phyloP scores from a whole-genome alignment of 2,113 vertebrate species.

The Trogon melanurus region DNA sequence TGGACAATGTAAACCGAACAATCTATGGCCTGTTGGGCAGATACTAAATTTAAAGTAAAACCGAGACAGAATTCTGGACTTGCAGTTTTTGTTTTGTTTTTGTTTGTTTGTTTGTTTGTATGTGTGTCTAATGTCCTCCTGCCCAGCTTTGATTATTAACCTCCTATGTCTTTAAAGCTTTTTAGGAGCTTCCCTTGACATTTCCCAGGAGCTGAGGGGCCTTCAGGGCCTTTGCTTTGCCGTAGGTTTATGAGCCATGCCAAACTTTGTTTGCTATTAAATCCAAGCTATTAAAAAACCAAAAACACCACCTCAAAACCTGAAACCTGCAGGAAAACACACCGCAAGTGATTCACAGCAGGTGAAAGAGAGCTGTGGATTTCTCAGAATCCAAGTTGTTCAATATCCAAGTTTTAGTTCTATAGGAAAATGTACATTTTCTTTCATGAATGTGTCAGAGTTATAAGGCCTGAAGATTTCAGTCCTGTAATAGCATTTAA shows the following conservation, averaged over 20 bases:
- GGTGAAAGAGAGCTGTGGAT: not conserved
- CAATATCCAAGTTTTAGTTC: not conserved
- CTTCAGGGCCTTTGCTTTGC: not conserved
- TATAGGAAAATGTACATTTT: not conserved
- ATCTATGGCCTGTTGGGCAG: not conserved
- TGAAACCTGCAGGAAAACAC: not conserved
- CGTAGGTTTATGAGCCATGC: not conserved
- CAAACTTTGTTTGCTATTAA: slow-evolving; percentile 11
- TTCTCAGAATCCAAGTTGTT: not conserved
- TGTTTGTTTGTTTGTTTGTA: not conserved
- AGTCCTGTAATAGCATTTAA: not conserved
- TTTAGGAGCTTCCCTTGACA: not conserved
- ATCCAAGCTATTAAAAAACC: not conserved
- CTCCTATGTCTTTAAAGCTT: not conserved
- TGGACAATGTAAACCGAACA: not conserved
- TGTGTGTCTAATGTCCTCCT: not conserved
- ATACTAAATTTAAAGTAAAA: not conserved
- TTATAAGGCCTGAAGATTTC: not conserved
- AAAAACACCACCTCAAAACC: not conserved
- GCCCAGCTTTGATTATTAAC: not conserved
- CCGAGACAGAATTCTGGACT: not conserved
- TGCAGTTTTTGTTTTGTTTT: not conserved
- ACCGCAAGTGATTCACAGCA: not conserved
- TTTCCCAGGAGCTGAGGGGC: not conserved
- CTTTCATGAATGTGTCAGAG: not conserved